These are phyloP conservation scores for Caenorhabditis sulstoni DNA, from an alignment of 2,888 invertebrate genomes.

Conservation along the genomic window DNA sequence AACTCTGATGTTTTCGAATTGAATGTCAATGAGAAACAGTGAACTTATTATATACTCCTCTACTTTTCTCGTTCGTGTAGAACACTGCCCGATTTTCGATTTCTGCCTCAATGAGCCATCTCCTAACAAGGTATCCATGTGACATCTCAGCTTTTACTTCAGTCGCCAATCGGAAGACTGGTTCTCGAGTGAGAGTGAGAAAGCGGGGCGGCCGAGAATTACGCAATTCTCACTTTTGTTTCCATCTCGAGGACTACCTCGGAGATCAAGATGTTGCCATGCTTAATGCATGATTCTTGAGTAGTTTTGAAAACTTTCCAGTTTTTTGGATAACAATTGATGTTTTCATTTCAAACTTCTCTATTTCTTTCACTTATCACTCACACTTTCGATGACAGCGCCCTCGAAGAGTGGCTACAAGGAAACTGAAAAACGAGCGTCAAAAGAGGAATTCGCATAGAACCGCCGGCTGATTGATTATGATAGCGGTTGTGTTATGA, in stretches of 20 bases:
- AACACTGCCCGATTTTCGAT: conserved; percentile 12
- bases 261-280: conserved; percentile 31
- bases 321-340: background rate
- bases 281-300: too few species aligned
- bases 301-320: background rate
- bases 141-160: conserved; percentile 9
- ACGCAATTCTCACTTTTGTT: conserved; percentile 38
- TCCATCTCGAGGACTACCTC: conserved; percentile 23
- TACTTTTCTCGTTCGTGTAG: background rate
- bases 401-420: too few species aligned
- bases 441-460: too few species aligned
- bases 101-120: conserved; percentile 45
- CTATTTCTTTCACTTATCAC: conserved; percentile 34
- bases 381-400: conserved; percentile 28
- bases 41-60: too few species aligned
- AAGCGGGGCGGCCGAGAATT: conserved; percentile 16
- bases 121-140: conserved; percentile 34
- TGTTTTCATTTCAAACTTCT: conserved; percentile 5
- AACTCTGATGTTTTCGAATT: too few species aligned
- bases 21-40: too few species aligned
- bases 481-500: conserved; percentile 50
- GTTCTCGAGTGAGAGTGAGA: conserved; percentile 45
- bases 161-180: conserved; percentile 22
- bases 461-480: conserved; percentile 9
- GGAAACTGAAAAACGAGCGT: too few species aligned